A percentile compares a stretch with the other conserved stretches of the same genome.
These are phyloP conservation scores for Benitochromis conjunctus DNA, from an alignment of 2,113 vertebrate genomes.

Conservation along the genomic window DNA sequence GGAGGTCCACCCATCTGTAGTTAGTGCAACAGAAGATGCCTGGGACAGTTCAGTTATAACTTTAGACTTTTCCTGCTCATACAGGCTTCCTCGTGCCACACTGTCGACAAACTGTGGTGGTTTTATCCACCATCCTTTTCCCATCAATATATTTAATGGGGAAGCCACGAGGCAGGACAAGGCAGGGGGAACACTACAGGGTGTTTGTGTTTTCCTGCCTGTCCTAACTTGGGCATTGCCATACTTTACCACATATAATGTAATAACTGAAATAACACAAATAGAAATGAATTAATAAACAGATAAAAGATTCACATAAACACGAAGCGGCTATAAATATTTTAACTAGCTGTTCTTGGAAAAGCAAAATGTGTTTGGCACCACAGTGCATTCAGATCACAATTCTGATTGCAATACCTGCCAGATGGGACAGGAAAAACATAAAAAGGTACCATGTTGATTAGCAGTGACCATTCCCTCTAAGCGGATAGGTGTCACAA, in stretches of 20 bases:
- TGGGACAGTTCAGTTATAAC: too few relatives aligned
- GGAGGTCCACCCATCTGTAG: too few relatives aligned
- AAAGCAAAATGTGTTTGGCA: background rate
- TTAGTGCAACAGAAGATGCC: too few relatives aligned
- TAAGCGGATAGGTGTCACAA: background rate
- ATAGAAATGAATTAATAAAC: background rate
- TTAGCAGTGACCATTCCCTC: background rate
- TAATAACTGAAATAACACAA: background rate
- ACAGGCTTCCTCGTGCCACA: too few relatives aligned
- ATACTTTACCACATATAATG: background rate
- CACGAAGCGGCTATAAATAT: background rate
- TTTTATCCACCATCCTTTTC: too few relatives aligned
- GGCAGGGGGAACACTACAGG: too few relatives aligned
- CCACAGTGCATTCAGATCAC: background rate
- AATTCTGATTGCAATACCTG: background rate
- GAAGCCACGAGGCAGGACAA: too few relatives aligned
- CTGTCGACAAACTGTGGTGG: too few relatives aligned
- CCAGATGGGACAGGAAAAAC: background rate
- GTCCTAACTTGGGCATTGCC: background rate
- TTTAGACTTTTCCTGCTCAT: too few relatives aligned
- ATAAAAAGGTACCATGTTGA: rapidly evolving
- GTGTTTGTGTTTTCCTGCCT: background rate
- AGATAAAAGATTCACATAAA: background rate
- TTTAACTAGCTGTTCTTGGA: background rate
- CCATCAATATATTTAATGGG: too few relatives aligned